Evolutionary conservation across 2,797 vertebrate species (phyloP), one percentile per base, ranked within the genome.

Genomic region (Craterocephalus amniculus): DNA sequence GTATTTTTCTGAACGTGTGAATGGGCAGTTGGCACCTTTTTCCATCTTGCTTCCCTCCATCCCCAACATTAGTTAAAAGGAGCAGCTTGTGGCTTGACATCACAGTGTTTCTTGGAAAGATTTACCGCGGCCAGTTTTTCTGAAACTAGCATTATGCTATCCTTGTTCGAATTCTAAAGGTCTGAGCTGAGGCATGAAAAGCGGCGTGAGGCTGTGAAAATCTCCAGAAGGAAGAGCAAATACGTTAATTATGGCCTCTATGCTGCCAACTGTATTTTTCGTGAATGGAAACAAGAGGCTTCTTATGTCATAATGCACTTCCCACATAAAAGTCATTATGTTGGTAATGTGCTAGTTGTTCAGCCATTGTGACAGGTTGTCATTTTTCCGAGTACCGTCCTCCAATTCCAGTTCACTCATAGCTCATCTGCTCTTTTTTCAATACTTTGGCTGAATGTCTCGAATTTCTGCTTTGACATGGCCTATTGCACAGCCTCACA

Each of bases 1-100:
- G 18, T 76, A 36, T 69, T 59, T 43, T 70, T 79, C 57, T 65
- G 72, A 76, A 84, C 2, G 69, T 89, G 88, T 18, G 67, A 89
- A 90, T 78, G 82, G 83, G 38, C 78, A 78, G 58, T 85, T 90
- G 86, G 78, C 89, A 85, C 84, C 76, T 88, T 43, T 74, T 74
- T 67, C 68, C 74, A 51, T 83, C 60, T 54, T 61, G 67, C 79
- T 79, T 72, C 84, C 62, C 74, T 83, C 86, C 70, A 67, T 83
- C 73, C 12, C 66, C 73, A 61, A 49, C 68, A 76, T 80, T 74
- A 85, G 80, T 78, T 78, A 29, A 78, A 84, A 83, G 69, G 58
- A 80, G 73, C 81, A 86, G 76, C 81, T 80, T 84, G 78, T 22
- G 68, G 67, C 67, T 74, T 70, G 78, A 84, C 80, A 73, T 83